Percentiles rank a stretch among this genome's conserved stretches.
Conservation (phyloP, 2,113 vertebrate species). For the Apteryx owenii region DNA sequence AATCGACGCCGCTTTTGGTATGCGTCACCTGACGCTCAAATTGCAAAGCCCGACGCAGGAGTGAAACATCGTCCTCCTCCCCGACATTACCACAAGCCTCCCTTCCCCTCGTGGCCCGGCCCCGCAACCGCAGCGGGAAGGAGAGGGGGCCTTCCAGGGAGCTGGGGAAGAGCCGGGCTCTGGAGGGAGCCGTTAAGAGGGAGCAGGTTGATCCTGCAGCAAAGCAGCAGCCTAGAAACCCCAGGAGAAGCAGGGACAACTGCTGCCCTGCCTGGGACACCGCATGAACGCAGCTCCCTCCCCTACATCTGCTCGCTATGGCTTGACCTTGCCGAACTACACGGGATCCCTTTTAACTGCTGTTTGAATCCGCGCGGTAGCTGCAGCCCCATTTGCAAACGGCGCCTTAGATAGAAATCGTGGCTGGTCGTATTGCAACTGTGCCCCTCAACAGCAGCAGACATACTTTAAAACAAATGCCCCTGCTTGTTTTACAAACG, state of each 20-base stretch:
- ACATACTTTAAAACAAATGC: rapidly evolving
- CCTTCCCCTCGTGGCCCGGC: neutral
- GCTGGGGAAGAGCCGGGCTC: neutral
- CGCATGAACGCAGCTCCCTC: neutral
- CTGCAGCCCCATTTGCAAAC: rapidly evolving
- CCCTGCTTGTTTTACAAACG: neutral
- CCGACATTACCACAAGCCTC: neutral
- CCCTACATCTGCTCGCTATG: neutral
- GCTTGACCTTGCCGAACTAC: neutral
- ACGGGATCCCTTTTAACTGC: neutral
- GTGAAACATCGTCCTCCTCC: neutral
- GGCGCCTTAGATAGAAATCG: rapidly evolving
- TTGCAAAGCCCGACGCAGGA: neutral
- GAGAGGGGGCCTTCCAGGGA: neutral
- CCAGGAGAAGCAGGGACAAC: rapidly evolving
- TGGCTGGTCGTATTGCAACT: neutral
- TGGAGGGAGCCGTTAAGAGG: neutral
- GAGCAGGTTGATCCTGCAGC: neutral
- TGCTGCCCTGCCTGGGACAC: neutral
- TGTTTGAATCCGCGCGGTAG: rapidly evolving
- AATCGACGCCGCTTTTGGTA: neutral
- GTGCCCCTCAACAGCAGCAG: neutral
- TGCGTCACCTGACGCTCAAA: neutral
- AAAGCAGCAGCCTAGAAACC: neutral
- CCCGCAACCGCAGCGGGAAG: neutral